Evolutionary conservation across 2,113 vertebrate genomes (phyloP), one percentile per base, ranked within the genome.

Genomic region (Vireo altiloquus): DNA sequence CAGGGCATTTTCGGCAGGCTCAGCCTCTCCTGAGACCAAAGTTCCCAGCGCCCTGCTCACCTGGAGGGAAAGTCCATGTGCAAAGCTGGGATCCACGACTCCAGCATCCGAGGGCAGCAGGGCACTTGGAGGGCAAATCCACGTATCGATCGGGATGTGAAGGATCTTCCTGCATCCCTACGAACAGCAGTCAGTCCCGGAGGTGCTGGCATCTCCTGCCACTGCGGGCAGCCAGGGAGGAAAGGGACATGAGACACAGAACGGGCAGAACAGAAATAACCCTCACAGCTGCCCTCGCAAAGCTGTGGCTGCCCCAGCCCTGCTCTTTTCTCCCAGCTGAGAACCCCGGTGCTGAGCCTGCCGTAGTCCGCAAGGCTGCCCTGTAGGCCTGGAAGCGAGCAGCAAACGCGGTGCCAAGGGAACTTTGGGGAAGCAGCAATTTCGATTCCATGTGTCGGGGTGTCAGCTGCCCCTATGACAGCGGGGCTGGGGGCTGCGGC

Each of bases 61-160:
- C 15, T 15, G 57, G 53, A 60, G 75, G 39, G 35, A 49, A 47
- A 49, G 39, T 50, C 14, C 5, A 0, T 4, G 11, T 20, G 25
- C 0, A 10, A 46, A 35, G 57, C 47, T 30, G 53, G 46, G 11
- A 27, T 25, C 15, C 27, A 0, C 18, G 23, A 24, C 22, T 10
- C 24, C 37, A 4, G 13, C 0, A 2, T 10, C 30, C 0, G 3
- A 54, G 25, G 56, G 25, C 27, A 59, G 3, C 8, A 2, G 63
- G 28, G 30, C 37, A 3, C 30, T 20, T 8, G 19, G 60, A 65
- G 37, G 9, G 8, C 4, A 59, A 85, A 78, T 39, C 33, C 7
- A 0, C 23, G 10, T 8, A 11, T 4, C 6, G 28, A 8, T 21
- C 0, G 1, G 47, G 23, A 10, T 25, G 6, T 25, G 75, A 79